These are phyloP conservation scores for Drosophila oshimai DNA, from an alignment of 1,140 invertebrate species.

Conservation along the genomic window DNA sequence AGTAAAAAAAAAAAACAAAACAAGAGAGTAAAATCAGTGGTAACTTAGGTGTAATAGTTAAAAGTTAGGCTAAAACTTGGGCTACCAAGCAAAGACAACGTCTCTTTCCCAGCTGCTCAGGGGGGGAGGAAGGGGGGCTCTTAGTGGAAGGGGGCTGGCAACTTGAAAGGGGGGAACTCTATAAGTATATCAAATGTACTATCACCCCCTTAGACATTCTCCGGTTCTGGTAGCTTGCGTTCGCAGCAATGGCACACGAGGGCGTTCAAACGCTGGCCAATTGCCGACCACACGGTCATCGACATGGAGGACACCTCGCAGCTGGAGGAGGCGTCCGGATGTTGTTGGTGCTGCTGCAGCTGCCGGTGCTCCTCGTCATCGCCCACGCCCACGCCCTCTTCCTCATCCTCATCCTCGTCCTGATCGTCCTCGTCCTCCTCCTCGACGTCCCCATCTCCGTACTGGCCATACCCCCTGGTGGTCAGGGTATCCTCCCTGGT, in stretches of 20 bases:
- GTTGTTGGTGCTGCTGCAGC: conserved; percentile 18
- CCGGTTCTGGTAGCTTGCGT: conserved; percentile 80
- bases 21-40: conserved; percentile 7
- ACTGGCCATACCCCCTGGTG: conserved; percentile 42
- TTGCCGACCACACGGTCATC: conserved; percentile 75
- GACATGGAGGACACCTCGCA: conserved; percentile 80
- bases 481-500: conserved; percentile 55
- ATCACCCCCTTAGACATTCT: conserved; percentile 69
- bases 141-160: too few species aligned
- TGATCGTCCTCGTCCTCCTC: background rate
- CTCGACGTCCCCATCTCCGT: background rate
- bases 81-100: background rate
- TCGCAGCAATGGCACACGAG: conserved; percentile 82
- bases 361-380: conserved; percentile 9
- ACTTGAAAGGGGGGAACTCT: too few species aligned
- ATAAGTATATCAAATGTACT: too few species aligned
- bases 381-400: background rate
- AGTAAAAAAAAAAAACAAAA: background rate
- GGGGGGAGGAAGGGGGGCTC: background rate
- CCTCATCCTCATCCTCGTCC: conserved; percentile 7
- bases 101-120: conserved; percentile 7
- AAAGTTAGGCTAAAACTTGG: conserved; percentile 6
- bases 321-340: conserved; percentile 56
- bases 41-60: conserved; percentile 2
- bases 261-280: conserved; percentile 77